Evolutionary conservation across 37 sponge, comb jelly and placozoan species (phyloP).

Genomic region (Theonella swinhoei): DNA sequence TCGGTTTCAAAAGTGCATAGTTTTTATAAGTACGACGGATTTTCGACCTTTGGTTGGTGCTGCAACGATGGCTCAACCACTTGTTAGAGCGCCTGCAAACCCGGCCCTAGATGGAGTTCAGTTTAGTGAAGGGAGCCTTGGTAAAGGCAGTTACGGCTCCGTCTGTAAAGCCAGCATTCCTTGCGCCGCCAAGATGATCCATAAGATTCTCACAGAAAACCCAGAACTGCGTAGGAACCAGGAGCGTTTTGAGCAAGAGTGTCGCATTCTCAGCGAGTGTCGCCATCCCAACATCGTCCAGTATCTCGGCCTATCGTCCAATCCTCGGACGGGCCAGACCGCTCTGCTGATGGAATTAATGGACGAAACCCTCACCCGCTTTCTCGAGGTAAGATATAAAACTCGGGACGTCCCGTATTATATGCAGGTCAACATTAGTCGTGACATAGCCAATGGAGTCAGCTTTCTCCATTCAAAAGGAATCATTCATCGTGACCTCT

Average conservation of each 20-base stretch:
- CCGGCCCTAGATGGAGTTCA: too few species aligned
- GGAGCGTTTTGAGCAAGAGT: neutral
- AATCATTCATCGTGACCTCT: constrained; percentile 8
- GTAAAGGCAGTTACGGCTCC: neutral
- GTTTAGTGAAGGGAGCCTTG: too few species aligned
- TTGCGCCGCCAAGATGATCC: neutral
- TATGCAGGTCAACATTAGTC: neutral
- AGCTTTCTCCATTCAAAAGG: constrained; percentile 1
- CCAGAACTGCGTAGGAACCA: neutral
- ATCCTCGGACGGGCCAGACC: neutral
- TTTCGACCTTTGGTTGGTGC: too few species aligned
- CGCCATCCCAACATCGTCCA: constrained; percentile 19
- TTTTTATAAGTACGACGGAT: too few species aligned
- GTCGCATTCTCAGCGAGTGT: neutral
- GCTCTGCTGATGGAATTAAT: constrained; percentile 24
- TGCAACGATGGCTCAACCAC: too few species aligned
- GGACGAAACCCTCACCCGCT: constrained; percentile 9
- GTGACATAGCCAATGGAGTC: neutral
- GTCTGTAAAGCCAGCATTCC: neutral
- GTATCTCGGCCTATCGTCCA: neutral
- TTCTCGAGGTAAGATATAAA: neutral
- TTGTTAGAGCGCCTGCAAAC: too few species aligned
- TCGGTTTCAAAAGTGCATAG: too few species aligned
- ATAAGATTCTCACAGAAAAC: neutral
- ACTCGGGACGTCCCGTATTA: neutral